These are phyloP conservation scores for Hippocampus barbouri DNA, from an alignment of 2,113 vertebrate genomes.

Conservation along the genomic window DNA sequence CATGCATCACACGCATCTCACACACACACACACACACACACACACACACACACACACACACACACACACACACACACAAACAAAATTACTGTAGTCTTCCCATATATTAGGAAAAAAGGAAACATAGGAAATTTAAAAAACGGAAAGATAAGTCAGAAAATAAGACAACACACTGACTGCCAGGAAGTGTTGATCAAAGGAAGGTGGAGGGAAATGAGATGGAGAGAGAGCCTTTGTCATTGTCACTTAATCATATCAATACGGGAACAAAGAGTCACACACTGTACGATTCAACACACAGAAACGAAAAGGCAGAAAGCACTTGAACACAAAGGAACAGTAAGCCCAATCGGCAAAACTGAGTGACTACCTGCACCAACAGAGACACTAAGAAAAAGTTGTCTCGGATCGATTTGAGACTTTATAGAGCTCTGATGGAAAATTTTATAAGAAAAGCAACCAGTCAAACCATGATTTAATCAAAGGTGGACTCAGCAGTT, in stretches of 20 bases:
- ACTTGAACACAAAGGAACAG: slow-evolving; percentile 11
- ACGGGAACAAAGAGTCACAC: slow-evolving; percentile 1
- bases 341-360: neutral
- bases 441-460: neutral
- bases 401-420: neutral
- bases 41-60: slow-evolving; percentile 7
- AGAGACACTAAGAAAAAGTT: neutral
- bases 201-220: slow-evolving; percentile 33
- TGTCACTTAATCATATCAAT: slow-evolving; percentile 26
- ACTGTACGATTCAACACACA: slow-evolving; percentile 9
- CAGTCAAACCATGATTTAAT: too few relatives aligned
- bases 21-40: slow-evolving; percentile 5
- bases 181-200: slow-evolving; percentile 53
- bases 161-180: slow-evolving; percentile 69
- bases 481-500: too few relatives aligned
- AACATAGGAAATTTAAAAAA: slow-evolving; percentile 19
- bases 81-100: slow-evolving; percentile 21
- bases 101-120: slow-evolving; percentile 59
- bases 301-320: neutral
- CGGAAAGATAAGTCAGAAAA: slow-evolving; percentile 20
- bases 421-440: neutral
- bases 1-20: neutral
- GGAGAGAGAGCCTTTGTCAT: slow-evolving; percentile 41
- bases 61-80: neutral
- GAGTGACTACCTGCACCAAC: neutral